Conservation (phyloP, 2,797 vertebrate species). For the Lycodopsis pacificus region DNA sequence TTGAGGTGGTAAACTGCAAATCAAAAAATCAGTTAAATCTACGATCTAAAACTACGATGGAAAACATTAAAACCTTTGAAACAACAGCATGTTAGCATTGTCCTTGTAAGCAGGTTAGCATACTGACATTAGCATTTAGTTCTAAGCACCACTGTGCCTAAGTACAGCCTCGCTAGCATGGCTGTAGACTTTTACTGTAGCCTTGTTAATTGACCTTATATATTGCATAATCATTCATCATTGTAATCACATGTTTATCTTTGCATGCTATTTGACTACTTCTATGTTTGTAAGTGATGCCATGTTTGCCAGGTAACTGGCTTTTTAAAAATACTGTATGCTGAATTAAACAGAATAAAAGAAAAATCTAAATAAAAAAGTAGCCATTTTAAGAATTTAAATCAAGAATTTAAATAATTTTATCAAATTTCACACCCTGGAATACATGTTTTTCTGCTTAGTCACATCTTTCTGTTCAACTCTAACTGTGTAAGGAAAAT, state of each 20-base stretch:
- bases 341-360: slow-evolving; percentile 17
- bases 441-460: slow-evolving; percentile 48
- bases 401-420: slow-evolving; percentile 53
- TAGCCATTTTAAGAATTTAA: slow-evolving; percentile 36
- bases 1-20: slow-evolving; percentile 40
- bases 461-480: slow-evolving; percentile 35
- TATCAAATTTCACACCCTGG: slow-evolving; percentile 27
- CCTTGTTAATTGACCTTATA: not conserved
- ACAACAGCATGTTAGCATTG: not conserved
- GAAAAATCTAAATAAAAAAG: slow-evolving; percentile 27
- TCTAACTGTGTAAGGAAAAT: slow-evolving; percentile 29
- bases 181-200: not conserved
- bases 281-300: not conserved
- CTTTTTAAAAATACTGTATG: not conserved
- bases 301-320: not conserved
- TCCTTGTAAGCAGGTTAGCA: not conserved
- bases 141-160: not conserved
- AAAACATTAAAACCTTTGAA: not conserved
- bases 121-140: not conserved
- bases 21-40: slow-evolving; percentile 27
- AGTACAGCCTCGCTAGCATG: not conserved
- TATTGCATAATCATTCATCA: not conserved
- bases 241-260: not conserved
- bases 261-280: not conserved
- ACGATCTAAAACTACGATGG: not conserved